Evolutionary conservation across 2,888 invertebrate species (phyloP).

Genomic region (Pyrochroa serraticornis): DNA sequence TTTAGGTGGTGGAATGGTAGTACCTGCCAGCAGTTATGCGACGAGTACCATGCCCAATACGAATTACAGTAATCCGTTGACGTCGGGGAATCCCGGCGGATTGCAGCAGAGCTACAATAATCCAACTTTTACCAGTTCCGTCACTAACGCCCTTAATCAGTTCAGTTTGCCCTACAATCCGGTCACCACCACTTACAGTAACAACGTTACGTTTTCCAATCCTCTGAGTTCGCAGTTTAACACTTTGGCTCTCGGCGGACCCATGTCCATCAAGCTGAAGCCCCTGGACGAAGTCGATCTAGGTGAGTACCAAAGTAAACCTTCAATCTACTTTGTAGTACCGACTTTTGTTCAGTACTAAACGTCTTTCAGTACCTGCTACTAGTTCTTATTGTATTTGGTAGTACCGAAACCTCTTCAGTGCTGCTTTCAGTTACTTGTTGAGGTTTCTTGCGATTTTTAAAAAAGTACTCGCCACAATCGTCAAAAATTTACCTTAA

Average conservation of each 20-base stretch:
- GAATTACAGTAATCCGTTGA: constrained; percentile 62
- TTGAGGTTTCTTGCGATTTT: too few relatives aligned
- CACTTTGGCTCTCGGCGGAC: constrained; percentile 57
- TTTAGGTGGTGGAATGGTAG: constrained; percentile 60
- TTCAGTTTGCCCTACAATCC: constrained; percentile 58
- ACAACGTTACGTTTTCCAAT: constrained; percentile 69
- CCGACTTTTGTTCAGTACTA: too few relatives aligned
- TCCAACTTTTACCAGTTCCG: constrained; percentile 52
- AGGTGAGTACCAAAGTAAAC: constrained; percentile 52
- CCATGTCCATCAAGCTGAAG: constrained; percentile 71
- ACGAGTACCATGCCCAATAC: constrained; percentile 59
- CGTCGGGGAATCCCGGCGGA: constrained; percentile 12
- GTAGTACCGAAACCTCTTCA: too few relatives aligned
- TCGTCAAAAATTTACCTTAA: too few relatives aligned
- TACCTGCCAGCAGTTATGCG: constrained; percentile 60
- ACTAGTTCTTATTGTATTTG: too few relatives aligned
- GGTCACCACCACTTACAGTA: constrained; percentile 46
- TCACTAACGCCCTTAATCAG: constrained; percentile 57
- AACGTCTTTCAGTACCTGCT: too few relatives aligned
- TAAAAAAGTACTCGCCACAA: too few relatives aligned
- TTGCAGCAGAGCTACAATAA: constrained; percentile 29
- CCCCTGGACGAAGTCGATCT: constrained; percentile 76
- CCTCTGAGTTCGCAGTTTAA: constrained; percentile 66
- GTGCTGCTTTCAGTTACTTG: too few relatives aligned
- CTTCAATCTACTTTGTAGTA: not conserved